Conservation (phyloP, 2,113 vertebrate species). For the Ancistrus triradiatus region DNA sequence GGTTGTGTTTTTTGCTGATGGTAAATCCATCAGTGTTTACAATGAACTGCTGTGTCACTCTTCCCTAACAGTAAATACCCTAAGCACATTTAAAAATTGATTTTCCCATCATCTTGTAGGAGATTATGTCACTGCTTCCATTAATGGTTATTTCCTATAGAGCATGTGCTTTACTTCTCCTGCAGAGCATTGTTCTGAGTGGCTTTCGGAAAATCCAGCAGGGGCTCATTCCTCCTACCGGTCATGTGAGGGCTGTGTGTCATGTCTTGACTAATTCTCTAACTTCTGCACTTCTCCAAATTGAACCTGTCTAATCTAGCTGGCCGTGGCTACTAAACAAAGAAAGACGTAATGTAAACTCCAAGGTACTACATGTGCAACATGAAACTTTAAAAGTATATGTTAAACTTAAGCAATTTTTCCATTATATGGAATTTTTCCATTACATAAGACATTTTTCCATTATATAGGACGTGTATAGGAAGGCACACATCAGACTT, state of each 20-base stretch:
- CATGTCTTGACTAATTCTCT: constrained; percentile 31
- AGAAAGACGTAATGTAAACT: too few species aligned
- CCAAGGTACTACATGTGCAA: too few species aligned
- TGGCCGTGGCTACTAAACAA: too few species aligned
- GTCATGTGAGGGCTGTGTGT: constrained; percentile 37
- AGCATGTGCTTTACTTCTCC: constrained; percentile 27
- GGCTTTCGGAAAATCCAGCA: constrained; percentile 33
- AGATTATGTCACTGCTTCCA: constrained; percentile 17
- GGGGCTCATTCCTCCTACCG: constrained; percentile 11
- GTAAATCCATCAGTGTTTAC: too few species aligned
- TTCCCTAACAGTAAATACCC: constrained; percentile 16
- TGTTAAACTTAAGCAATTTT: too few species aligned
- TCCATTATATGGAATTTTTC: too few species aligned
- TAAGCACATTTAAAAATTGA: not conserved
- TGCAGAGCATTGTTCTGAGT: constrained; percentile 7
- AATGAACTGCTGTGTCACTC: too few species aligned
- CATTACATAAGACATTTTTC: too few species aligned
- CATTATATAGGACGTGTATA: too few species aligned
- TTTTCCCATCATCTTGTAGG: not conserved
- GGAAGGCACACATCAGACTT: too few species aligned
- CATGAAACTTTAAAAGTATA: too few species aligned
- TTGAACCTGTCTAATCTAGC: constrained; percentile 8
- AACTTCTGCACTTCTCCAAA: not conserved
- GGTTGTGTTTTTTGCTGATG: too few species aligned
- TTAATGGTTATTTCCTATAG: constrained; percentile 18